Percentiles rank a stretch among this genome's conserved stretches.
Evolutionary conservation across 1,140 invertebrate genomes (phyloP).

Genomic region (Diabrotica virgifera): DNA sequence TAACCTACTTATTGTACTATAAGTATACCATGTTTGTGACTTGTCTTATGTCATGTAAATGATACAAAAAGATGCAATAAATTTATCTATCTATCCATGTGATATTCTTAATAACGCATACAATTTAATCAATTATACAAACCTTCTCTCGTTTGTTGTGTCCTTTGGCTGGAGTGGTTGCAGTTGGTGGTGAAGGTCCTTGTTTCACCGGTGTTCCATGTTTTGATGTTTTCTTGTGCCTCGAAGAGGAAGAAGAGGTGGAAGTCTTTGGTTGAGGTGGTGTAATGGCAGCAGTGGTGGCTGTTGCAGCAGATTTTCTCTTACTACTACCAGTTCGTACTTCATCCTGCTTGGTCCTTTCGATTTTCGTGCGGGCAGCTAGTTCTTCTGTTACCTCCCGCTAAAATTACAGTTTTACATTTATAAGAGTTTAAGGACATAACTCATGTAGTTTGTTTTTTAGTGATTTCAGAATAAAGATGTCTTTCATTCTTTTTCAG

Average conservation of each 20-base stretch:
- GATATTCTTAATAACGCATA: too few relatives aligned
- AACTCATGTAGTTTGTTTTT: not conserved
- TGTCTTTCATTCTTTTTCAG: not conserved
- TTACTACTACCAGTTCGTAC: slow-evolving; percentile 59
- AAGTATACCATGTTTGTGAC: too few relatives aligned
- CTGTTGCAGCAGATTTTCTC: slow-evolving; percentile 55
- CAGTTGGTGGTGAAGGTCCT: slow-evolving; percentile 42
- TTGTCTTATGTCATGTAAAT: too few relatives aligned
- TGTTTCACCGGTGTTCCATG: slow-evolving; percentile 34
- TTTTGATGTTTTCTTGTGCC: slow-evolving; percentile 33
- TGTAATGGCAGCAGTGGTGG: slow-evolving; percentile 50
- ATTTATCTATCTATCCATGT: too few relatives aligned
- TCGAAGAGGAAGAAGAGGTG: slow-evolving; percentile 32
- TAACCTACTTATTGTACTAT: too few relatives aligned
- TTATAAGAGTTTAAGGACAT: not conserved
- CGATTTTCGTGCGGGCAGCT: slow-evolving; percentile 63
- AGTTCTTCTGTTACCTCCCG: slow-evolving; percentile 70
- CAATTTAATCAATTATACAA: not conserved
- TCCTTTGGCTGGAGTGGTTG: not conserved
- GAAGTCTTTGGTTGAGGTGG: slow-evolving; percentile 34
- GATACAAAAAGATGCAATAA: too few relatives aligned
- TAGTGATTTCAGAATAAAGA: not conserved
- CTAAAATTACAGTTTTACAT: slow-evolving; percentile 43
- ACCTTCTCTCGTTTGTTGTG: slow-evolving; percentile 28
- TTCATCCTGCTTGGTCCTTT: slow-evolving; percentile 69